A percentile compares a stretch with the other conserved stretches of the same genome.
Conservation (phyloP, 2,797 vertebrate genomes). For the Champsocephalus esox region DNA sequence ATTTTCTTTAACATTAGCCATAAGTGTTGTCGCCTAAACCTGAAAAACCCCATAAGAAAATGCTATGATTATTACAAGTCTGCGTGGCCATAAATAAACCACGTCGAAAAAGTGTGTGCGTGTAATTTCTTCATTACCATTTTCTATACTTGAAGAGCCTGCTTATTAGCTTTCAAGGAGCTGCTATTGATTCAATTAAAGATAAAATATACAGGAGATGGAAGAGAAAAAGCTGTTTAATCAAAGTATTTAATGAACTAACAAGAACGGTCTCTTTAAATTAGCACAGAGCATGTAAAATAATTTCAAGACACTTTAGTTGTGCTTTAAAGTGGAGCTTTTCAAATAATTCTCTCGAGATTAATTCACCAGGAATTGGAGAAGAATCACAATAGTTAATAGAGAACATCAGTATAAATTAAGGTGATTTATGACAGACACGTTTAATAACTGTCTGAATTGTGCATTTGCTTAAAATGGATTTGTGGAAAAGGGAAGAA, state of each 20-base stretch:
- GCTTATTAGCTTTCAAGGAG: constrained; percentile 73
- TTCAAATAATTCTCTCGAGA: constrained; percentile 5
- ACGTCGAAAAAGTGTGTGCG: neutral
- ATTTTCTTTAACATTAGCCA: too few species aligned
- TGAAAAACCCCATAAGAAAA: too few species aligned
- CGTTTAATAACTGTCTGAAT: neutral
- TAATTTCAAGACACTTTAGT: constrained; percentile 15
- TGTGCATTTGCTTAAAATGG: constrained; percentile 4
- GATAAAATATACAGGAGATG: constrained; percentile 63
- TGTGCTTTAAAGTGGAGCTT: constrained; percentile 13
- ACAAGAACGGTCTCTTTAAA: constrained; percentile 19
- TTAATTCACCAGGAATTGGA: constrained; percentile 2
- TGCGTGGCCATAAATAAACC: neutral
- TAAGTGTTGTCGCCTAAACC: too few species aligned
- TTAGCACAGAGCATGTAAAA: constrained; percentile 27
- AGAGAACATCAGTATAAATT: constrained; percentile 2
- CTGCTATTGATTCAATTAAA: constrained; percentile 69
- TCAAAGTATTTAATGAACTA: constrained; percentile 49
- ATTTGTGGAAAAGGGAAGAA: neutral
- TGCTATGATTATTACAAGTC: neutral
- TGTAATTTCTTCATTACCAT: constrained; percentile 50
- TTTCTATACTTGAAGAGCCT: constrained; percentile 55
- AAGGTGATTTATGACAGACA: neutral
- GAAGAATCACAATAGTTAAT: neutral
- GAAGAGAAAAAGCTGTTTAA: constrained; percentile 30